Conservation (phyloP, 2,113 vertebrate genomes). For the Orycteropus afer region DNA sequence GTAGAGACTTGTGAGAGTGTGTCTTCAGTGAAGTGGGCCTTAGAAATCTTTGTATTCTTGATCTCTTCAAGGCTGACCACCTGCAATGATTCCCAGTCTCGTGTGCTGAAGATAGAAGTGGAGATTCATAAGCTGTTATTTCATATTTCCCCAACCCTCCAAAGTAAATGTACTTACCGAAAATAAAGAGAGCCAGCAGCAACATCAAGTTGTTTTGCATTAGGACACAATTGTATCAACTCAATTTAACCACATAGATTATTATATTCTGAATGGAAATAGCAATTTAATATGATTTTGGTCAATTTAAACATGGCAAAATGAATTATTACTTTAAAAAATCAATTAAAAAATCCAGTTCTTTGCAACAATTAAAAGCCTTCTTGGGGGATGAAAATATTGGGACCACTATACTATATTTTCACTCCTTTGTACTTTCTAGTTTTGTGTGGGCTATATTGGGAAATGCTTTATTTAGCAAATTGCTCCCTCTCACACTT, state of each 20-base stretch:
- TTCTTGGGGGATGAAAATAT: not conserved
- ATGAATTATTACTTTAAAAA: not conserved
- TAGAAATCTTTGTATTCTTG: not conserved
- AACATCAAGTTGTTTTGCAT: not conserved
- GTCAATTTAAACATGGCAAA: not conserved
- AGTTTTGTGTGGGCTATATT: not conserved
- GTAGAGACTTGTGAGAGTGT: not conserved
- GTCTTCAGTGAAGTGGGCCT: not conserved
- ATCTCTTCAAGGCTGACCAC: not conserved
- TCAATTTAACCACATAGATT: not conserved
- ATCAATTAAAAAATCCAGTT: too few species aligned
- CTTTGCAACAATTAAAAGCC: not conserved
- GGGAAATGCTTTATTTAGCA: conserved; percentile 4
- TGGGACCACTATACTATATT: not conserved
- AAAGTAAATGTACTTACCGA: not conserved
- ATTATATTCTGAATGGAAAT: not conserved
- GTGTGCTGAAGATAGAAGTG: not conserved
- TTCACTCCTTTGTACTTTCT: not conserved
- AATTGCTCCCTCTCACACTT: not conserved
- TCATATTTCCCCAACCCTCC: not conserved
- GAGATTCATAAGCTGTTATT: not conserved
- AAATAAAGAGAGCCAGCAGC: not conserved
- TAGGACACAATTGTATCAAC: not conserved
- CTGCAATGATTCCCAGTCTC: not conserved
- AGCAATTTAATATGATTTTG: not conserved